phyloP scores from a whole-genome alignment of 30 jellyfish, hydroid and myxozoan genomes.

The Chironex yamaguchii region DNA sequence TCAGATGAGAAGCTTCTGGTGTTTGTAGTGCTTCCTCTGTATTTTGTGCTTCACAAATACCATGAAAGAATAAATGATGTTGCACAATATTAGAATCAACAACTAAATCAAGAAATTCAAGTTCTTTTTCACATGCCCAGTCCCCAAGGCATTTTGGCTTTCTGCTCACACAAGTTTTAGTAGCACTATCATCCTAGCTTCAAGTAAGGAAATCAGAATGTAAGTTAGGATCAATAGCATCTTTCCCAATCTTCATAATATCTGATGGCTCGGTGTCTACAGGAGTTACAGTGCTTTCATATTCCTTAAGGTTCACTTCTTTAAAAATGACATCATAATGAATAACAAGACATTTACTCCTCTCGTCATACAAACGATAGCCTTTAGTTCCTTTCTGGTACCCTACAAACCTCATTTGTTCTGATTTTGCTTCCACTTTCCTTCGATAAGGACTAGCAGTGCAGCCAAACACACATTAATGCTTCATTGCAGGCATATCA shows the following conservation, averaged over 20 bases:
- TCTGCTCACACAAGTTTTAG: not conserved
- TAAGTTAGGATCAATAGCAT: not conserved
- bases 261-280: conserved; percentile 30
- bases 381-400: conserved; percentile 36
- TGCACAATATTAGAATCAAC: not conserved
- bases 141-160: not conserved
- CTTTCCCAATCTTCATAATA: not conserved
- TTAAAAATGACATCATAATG: conserved; percentile 41
- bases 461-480: conserved; percentile 33
- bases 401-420: conserved; percentile 41
- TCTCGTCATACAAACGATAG: conserved; percentile 28
- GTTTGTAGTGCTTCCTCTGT: not conserved
- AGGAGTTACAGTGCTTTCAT: conserved; percentile 2
- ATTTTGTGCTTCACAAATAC: not conserved
- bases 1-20: not conserved
- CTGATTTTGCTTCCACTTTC: conserved; percentile 36
- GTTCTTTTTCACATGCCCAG: conserved; percentile 1
- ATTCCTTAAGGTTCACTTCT: not conserved
- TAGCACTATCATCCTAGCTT: too few species aligned
- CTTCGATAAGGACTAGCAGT: conserved; percentile 10
- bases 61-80: not conserved
- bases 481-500: conserved; percentile 15
- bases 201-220: not conserved
- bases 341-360: conserved; percentile 4
- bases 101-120: conserved; percentile 3